Base-by-base conservation (phyloP, 2,113 vertebrate species). In the Rhipidura dahli region DNA sequence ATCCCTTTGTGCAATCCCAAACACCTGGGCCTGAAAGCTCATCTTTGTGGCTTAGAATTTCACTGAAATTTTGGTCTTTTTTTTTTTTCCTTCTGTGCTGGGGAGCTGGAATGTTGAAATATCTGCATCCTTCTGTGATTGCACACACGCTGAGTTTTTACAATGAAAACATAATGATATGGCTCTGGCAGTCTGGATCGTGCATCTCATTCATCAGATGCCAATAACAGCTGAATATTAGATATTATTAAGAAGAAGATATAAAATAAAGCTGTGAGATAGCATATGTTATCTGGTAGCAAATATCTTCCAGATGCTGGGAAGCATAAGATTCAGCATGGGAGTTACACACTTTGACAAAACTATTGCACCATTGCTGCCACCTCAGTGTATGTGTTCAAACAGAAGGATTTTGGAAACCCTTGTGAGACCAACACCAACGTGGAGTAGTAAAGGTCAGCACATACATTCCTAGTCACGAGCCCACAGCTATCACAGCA, bases 211-310 rank as follows among this genome's bases (percentile, higher is more conserved):
- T 93, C n/a, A 84, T 68, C 75, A 88, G 80, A 75, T 89, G 73
- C 40, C 65, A 82, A 13, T 93, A 75, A 82, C 0, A 6, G 40
- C 40, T 89, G 83, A 82, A 84, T 79, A 89, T 82, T 84, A 72
- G 49, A 51, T 90, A 79, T 64, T 93, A 91, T 83, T 92, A 84
- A 87, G 75, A 57, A n/a, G 39, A 89, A 70, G 16, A 51, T 69
- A 31, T 64, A 85, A 94, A 95, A 81, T 78, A 82, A 82, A 64
- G 49, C 73, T 87, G 37, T 76, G 73, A 88, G 83, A 79, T 37
- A 47, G 20, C 93, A 53, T 82, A 65, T 79, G 73, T 60, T 93
- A 37, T 57, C 40, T 94, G 28, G 37, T 66, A 76, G 69, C 13
- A 91, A 82, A 79, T 87, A 31, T 28, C 22, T 91, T 94, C 47